Base-by-base conservation (phyloP, 2,797 vertebrate genomes). In the Huso huso region DNA sequence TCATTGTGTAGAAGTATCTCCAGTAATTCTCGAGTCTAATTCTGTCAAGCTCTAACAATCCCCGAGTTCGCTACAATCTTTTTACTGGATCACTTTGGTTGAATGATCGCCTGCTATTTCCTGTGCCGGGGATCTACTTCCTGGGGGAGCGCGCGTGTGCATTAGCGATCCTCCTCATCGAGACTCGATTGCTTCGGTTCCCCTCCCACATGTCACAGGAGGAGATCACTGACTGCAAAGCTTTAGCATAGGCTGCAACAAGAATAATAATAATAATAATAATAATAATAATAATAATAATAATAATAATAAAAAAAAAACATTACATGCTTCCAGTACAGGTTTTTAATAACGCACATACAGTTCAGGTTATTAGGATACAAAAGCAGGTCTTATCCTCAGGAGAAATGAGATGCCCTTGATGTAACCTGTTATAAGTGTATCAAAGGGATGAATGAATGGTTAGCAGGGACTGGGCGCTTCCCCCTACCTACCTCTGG, bases 241-340 rank as follows among this genome's bases (percentile, higher is more conserved):
- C 92, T 48, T 81, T 89, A 69, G 79, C 79, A 67, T 96, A 97
- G 0, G 82, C 96, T 98, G 86, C 53, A 76, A 7, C 0, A 61
- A 72, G 69, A 73, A 23, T 48, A 15, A 62, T 11, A 53, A 53
- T 12, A 58, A 49, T n/a, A n/a, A n/a, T n/a, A n/a, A n/a, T n/a
- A 73, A 23, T 48, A 15, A 62, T 11, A 53, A 53, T 12, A 58
- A 49, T n/a, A 73, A 23, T 48, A 15, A 62, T 11, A 53, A 53
- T 12, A 58, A 49, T n/a, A n/a, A n/a, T n/a, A 8, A 49, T 57
- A 64, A 72, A 63, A 58, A 64, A 64, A 66, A 9, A 50, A 50
- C 7, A 65, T 15, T 64, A 15, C 37, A 37, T 37, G 37, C 37
- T 37, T 37, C 37, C 37, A 37, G 37, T 37, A 5, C 37, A 37